Conservation (phyloP, 2,888 invertebrate genomes). For the Physocephala rufipes region DNA sequence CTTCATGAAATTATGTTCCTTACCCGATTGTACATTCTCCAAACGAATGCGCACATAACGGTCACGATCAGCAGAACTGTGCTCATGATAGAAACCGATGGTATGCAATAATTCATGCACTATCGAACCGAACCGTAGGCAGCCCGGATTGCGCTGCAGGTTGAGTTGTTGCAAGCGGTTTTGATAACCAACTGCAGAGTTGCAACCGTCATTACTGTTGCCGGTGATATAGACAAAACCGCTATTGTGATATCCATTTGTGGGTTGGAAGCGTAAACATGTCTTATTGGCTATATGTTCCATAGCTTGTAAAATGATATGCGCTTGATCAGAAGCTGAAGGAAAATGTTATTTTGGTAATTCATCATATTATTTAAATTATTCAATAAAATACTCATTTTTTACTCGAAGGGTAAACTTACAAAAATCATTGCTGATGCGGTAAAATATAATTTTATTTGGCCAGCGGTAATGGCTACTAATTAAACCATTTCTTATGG, state of each 20-base stretch:
- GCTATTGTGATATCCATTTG: conserved; percentile 27
- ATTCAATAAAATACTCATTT: background rate
- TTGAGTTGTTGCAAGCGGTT: conserved; percentile 62
- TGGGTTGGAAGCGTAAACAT: conserved; percentile 44
- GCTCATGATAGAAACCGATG: conserved; percentile 81
- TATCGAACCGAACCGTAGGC: conserved; percentile 68
- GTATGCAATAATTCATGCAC: conserved; percentile 82
- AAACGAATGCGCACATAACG: conserved; percentile 70
- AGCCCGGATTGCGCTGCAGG: conserved; percentile 50
- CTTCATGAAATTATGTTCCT: conserved; percentile 75
- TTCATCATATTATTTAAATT: background rate
- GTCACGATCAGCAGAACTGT: conserved; percentile 78
- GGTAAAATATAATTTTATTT: conserved; percentile 43
- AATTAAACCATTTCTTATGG: background rate
- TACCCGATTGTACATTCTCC: conserved; percentile 67
- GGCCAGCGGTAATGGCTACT: conserved; percentile 26
- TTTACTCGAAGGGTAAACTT: conserved; percentile 19
- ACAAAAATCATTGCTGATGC: conserved; percentile 42
- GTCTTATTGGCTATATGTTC: conserved; percentile 40
- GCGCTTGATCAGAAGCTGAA: background rate
- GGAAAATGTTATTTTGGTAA: background rate
- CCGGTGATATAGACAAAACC: conserved; percentile 24
- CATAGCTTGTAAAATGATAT: conserved; percentile 44
- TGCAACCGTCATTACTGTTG: conserved; percentile 70
- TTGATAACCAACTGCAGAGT: conserved; percentile 77